phyloP scores from a whole-genome alignment of 1,140 invertebrate species.

The Doryteuthis pealeii region DNA sequence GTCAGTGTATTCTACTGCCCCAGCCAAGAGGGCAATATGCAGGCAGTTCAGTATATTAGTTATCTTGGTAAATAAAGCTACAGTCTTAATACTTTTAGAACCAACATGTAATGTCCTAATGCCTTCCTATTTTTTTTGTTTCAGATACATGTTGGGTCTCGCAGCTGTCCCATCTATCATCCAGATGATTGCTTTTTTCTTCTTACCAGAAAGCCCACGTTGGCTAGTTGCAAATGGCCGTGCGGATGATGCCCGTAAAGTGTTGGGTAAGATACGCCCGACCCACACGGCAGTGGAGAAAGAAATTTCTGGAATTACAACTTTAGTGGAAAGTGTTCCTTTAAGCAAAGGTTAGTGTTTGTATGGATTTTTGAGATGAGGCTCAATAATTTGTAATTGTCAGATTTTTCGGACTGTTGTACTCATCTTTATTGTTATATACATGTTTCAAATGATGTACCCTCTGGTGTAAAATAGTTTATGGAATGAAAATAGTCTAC shows the following conservation, averaged over 20 bases:
- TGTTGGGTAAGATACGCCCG: constrained; percentile 57
- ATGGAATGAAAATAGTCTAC: too few species aligned
- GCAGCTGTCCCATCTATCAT: constrained; percentile 47
- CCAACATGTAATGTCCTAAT: background rate
- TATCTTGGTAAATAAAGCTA: background rate
- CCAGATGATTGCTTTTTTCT: constrained; percentile 52
- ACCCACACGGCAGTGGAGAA: constrained; percentile 29
- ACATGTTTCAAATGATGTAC: too few species aligned
- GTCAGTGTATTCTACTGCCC: too few species aligned
- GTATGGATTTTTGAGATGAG: background rate
- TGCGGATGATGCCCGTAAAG: constrained; percentile 54
- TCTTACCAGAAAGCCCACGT: constrained; percentile 53
- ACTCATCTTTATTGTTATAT: too few species aligned
- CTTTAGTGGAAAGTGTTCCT: constrained; percentile 38
- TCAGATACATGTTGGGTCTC: constrained; percentile 55
- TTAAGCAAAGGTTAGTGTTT: background rate
- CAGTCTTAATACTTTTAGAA: background rate
- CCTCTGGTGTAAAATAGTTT: too few species aligned
- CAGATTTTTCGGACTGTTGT: too few species aligned
- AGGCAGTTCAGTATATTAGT: background rate
- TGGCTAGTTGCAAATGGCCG: constrained; percentile 56
- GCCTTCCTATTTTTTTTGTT: constrained; percentile 3
- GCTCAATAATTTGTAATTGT: too few species aligned
- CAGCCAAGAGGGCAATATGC: too few species aligned
- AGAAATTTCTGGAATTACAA: constrained; percentile 18